Evolutionary conservation across 2,797 vertebrate genomes (phyloP), one percentile per base, ranked within the genome.

Genomic region (Molothrus aeneus): DNA sequence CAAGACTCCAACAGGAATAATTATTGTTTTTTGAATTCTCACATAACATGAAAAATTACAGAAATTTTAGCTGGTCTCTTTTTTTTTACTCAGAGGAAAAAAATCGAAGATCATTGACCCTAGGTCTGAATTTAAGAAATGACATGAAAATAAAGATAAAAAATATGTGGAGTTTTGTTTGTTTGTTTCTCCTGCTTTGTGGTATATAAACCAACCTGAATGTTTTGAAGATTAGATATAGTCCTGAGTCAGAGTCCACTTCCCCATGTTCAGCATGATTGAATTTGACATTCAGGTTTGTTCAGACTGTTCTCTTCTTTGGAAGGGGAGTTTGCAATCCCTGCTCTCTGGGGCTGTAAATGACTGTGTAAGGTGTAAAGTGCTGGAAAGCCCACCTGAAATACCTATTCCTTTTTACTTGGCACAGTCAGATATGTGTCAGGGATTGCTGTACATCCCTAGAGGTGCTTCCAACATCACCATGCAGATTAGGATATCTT

Each of bases 401-500:
- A 73, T 71, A 32, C 34, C 26, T 56, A 15, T 83, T 90, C 13
- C 10, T 88, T 77, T 53, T 78, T 22, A 32, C 29, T 64, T 82
- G 42, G 15, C 19, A 29, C 34, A 79, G 56, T 54, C 19, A 75
- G 54, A 9, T 69, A 19, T 1, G 0, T 63, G 36, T 65, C 47
- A 69, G 43, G n/a, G 36, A 43, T 51, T 21, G 1, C 34, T 84
- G 45, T 51, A 10, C 25, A 31, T 40, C 70, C 29, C 56, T 42
- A 31, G 48, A 66, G 16, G 29, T 59, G 57, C 80, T 82, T 86
- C 54, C 29, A 79, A 79, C 47, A 88, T 45, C 38, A n/a, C 29
- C 2, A 4, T 42, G 42, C 0, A 0, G 25, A 40, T 31, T 25
- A 86, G 13, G 17, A 20, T 72, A 18, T 63, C 50, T 17, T 40